Percentiles rank a stretch among this genome's conserved stretches.
Evolutionary conservation across 2,888 invertebrate genomes (phyloP).

Genomic region (Macrophya annulata): DNA sequence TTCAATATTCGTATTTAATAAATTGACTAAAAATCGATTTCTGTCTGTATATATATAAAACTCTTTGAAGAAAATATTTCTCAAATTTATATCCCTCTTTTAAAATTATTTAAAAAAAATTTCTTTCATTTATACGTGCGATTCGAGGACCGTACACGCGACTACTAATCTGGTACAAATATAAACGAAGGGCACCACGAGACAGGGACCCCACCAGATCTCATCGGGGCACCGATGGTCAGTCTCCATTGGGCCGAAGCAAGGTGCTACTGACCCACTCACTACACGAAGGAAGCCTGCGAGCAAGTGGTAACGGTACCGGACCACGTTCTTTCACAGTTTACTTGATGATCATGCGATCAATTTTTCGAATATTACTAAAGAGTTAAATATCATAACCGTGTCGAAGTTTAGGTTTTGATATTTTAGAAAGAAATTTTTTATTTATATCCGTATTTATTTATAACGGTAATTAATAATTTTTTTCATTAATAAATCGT

Average conservation of each 20-base stretch:
- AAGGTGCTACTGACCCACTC: constrained; percentile 77
- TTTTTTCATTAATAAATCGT: background rate
- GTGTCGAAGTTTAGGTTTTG: background rate
- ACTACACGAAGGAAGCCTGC: constrained; percentile 66
- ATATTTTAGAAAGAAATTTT: background rate
- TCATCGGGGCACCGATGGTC: constrained; percentile 55
- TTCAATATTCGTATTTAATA: background rate
- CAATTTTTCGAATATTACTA: background rate
- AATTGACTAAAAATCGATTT: background rate
- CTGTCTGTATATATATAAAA: background rate
- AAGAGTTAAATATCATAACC: background rate
- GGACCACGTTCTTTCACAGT: constrained; percentile 51
- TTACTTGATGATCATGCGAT: background rate
- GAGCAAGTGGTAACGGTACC: constrained; percentile 74
- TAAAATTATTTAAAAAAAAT: background rate
- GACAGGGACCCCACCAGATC: constrained; percentile 63
- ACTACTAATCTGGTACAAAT: constrained; percentile 74
- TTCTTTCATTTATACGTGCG: constrained; percentile 62
- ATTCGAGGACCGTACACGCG: constrained; percentile 70
- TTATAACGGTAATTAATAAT: background rate
- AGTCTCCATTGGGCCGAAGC: constrained; percentile 59
- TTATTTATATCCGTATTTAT: background rate
- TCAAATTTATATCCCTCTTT: background rate
- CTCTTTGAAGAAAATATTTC: background rate
- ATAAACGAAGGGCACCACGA: constrained; percentile 70